Conservation (phyloP, 2,797 vertebrate genomes). For the Syndactyla subalaris region DNA sequence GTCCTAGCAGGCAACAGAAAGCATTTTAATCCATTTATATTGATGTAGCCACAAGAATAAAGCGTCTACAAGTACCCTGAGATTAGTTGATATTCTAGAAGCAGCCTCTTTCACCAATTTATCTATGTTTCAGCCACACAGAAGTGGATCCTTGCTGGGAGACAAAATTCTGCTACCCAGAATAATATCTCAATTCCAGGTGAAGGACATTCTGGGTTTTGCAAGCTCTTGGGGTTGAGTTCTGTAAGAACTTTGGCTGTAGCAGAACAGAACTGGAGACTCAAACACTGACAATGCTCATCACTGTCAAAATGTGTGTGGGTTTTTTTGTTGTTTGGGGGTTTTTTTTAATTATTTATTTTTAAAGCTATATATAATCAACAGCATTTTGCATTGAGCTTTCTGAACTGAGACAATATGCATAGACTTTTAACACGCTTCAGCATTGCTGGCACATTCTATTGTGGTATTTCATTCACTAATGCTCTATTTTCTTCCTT, state of each 20-base stretch:
- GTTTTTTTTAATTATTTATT: not conserved
- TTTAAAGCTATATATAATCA: not conserved
- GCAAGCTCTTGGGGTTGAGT: not conserved
- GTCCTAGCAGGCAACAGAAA: not conserved
- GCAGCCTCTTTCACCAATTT: not conserved
- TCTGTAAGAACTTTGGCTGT: not conserved
- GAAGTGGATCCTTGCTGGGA: not conserved
- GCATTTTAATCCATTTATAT: conserved; percentile 41
- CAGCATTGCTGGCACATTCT: not conserved
- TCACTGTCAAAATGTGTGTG: not conserved
- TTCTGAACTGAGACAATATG: not conserved
- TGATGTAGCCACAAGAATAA: conserved; percentile 1
- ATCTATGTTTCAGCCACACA: not conserved
- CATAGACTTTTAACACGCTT: not conserved
- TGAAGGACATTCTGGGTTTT: not conserved
- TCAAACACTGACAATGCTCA: not conserved
- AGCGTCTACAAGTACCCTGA: not conserved
- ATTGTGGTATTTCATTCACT: not conserved
- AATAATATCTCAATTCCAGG: not conserved
- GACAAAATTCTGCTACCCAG: not conserved
- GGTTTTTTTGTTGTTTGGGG: not conserved
- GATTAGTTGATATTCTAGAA: not conserved
- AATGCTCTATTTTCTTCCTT: not conserved
- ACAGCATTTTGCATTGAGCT: not conserved
- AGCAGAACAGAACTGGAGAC: not conserved